Percentiles rank a stretch among this genome's conserved stretches.
These are phyloP conservation scores for Drosophila lutescens DNA, from an alignment of 2,888 invertebrate species.

Conservation along the genomic window DNA sequence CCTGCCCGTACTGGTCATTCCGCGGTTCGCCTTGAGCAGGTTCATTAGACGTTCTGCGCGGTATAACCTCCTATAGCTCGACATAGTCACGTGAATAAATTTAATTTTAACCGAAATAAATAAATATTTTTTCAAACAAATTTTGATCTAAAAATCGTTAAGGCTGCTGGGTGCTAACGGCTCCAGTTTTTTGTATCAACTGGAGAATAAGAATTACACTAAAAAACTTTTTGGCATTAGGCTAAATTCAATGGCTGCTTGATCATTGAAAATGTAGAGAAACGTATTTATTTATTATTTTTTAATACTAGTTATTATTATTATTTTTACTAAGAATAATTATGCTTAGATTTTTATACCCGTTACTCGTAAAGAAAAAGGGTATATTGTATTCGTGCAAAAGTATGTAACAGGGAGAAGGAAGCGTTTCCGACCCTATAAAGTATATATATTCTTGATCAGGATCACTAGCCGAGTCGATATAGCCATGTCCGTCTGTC, in stretches of 20 bases:
- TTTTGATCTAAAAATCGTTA: conserved; percentile 5
- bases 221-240: neutral
- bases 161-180: neutral
- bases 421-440: too few species aligned
- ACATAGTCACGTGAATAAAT: neutral
- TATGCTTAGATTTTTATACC: too few species aligned
- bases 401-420: too few species aligned
- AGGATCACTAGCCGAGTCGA: too few species aligned
- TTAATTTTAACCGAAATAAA: neutral
- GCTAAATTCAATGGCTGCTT: conserved; percentile 1
- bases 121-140: neutral
- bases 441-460: too few species aligned
- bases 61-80: neutral
- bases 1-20: neutral
- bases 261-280: neutral
- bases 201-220: neutral
- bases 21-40: conserved; percentile 10
- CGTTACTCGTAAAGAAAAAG: too few species aligned
- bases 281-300: neutral
- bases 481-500: too few species aligned
- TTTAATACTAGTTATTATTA: neutral
- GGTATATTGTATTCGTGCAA: too few species aligned
- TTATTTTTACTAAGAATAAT: too few species aligned
- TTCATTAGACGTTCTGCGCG: conserved; percentile 7
- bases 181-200: neutral